phyloP scores from a whole-genome alignment of 2,888 invertebrate genomes.

The Crematogaster levior region DNA sequence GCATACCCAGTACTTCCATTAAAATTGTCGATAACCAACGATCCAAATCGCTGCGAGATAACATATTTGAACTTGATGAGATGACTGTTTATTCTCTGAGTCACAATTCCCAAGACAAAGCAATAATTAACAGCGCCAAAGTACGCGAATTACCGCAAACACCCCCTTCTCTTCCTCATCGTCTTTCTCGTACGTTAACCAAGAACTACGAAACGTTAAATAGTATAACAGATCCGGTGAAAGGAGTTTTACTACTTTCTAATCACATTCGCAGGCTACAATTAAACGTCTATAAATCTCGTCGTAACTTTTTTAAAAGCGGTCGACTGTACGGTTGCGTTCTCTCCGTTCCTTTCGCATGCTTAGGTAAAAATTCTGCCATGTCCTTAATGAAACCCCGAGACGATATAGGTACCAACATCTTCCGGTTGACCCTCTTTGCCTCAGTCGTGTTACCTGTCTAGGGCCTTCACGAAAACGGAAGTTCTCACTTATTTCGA shows the following conservation, averaged over 20 bases:
- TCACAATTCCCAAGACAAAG: conserved; percentile 71
- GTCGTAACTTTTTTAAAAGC: conserved; percentile 83
- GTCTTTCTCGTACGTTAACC: conserved; percentile 57
- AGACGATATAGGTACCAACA: conserved; percentile 70
- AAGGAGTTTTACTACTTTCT: conserved; percentile 83
- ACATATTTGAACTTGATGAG: conserved; percentile 57
- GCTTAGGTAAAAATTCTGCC: conserved; percentile 73
- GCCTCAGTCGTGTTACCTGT: conserved; percentile 5
- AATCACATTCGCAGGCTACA: conserved; percentile 83
- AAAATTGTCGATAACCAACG: background rate
- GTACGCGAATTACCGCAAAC: conserved; percentile 63
- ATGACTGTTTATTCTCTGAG: conserved; percentile 58
- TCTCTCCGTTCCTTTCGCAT: conserved; percentile 68
- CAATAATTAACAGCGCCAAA: conserved; percentile 74
- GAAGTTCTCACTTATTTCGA: conserved; percentile 19
- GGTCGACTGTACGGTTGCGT: conserved; percentile 69
- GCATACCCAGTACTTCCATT: too few species aligned
- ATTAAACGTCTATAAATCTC: conserved; percentile 84
- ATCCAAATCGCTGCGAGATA: background rate
- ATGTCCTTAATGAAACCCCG: conserved; percentile 79
- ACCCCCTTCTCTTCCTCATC: conserved; percentile 52
- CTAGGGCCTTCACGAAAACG: conserved; percentile 61
- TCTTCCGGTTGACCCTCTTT: conserved; percentile 72
- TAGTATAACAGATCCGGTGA: conserved; percentile 69
- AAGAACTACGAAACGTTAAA: conserved; percentile 62